Evolutionary conservation across 2,888 invertebrate species (phyloP).

Genomic region (Rhyacophila evoluta): DNA sequence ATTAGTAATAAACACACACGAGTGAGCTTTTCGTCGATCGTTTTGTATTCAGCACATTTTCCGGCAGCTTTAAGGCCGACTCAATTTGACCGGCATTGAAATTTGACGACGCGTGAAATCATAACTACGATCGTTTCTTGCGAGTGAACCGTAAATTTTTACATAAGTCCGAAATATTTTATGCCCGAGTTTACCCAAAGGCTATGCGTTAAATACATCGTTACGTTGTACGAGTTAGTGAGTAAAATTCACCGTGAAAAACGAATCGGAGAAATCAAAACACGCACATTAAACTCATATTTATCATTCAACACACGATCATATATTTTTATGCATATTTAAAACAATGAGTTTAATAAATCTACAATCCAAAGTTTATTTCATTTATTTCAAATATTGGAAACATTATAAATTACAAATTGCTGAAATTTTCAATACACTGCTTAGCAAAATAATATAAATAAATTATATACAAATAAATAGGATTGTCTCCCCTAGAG

Average conservation of each 20-base stretch:
- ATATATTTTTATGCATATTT: too few species aligned
- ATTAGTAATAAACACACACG: conserved; percentile 12
- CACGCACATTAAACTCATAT: not conserved
- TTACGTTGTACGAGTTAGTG: not conserved
- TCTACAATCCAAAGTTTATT: too few species aligned
- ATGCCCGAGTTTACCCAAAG: not conserved
- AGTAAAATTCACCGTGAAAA: not conserved
- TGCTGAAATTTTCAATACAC: too few species aligned
- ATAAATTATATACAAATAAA: too few species aligned
- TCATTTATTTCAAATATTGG: too few species aligned
- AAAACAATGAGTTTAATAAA: too few species aligned
- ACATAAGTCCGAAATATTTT: not conserved
- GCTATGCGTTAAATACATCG: not conserved
- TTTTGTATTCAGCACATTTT: conserved; percentile 14
- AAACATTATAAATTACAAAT: too few species aligned
- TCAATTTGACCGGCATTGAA: conserved; percentile 14
- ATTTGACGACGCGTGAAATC: conserved; percentile 22
- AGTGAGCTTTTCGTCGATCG: not conserved
- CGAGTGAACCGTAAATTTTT: not conserved
- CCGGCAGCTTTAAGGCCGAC: not conserved
- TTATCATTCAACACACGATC: too few species aligned
- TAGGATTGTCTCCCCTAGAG: too few species aligned
- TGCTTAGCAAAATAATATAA: too few species aligned
- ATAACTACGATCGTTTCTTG: conserved; percentile 15
- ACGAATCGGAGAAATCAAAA: not conserved